These are phyloP conservation scores for Idaea biselata DNA, from an alignment of 2,888 invertebrate species.

Conservation along the genomic window DNA sequence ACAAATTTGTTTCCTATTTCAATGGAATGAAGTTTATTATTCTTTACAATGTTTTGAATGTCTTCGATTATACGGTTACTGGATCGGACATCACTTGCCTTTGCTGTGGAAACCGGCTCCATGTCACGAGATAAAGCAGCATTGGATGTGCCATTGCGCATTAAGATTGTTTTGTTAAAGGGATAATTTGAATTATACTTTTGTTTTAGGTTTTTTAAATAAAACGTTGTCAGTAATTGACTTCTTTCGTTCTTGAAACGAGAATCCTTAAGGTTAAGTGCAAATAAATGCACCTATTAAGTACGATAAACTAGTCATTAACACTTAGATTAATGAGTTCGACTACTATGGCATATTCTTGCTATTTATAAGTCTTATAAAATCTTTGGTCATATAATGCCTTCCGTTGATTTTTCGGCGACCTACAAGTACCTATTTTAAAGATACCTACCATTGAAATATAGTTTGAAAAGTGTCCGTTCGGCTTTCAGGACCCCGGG, in stretches of 20 bases:
- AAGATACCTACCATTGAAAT: too few species aligned
- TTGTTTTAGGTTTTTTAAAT: conserved; percentile 26
- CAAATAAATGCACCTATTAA: conserved; percentile 16
- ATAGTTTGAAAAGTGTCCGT: too few species aligned
- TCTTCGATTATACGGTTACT: conserved; percentile 43
- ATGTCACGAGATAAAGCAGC: conserved; percentile 41
- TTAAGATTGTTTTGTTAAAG: conserved; percentile 48
- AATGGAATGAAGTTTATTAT: conserved; percentile 10
- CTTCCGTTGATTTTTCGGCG: too few species aligned
- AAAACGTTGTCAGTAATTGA: conserved; percentile 30
- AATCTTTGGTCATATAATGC: too few species aligned
- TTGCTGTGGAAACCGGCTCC: conserved; percentile 34
- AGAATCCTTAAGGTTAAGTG: background rate
- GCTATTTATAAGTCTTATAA: too few species aligned
- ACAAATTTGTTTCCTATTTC: conserved; percentile 16
- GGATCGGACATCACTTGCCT: conserved; percentile 43
- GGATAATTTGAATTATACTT: conserved; percentile 40
- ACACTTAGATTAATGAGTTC: too few species aligned
- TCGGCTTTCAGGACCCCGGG: too few species aligned
- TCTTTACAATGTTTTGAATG: conserved; percentile 10
- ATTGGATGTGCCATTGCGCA: conserved; percentile 48
- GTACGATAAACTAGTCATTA: too few species aligned
- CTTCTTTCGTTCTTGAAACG: conserved; percentile 23
- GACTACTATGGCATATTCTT: too few species aligned
- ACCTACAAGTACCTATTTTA: too few species aligned